These are phyloP conservation scores for Aphaenogaster rudis DNA, from an alignment of 1,140 invertebrate genomes.

Conservation along the genomic window DNA sequence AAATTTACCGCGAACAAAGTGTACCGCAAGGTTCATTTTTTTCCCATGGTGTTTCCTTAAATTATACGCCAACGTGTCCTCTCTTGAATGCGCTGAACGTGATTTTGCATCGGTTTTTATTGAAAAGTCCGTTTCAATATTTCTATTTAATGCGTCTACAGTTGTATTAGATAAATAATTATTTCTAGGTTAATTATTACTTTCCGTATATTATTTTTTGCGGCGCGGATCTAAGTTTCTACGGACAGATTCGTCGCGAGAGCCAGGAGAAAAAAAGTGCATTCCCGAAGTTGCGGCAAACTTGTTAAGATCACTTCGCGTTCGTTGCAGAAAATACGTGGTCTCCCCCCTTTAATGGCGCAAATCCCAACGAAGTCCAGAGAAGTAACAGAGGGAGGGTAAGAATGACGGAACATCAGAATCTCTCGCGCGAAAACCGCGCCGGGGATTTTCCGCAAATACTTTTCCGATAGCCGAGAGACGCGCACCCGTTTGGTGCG, in stretches of 20 bases:
- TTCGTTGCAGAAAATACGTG: background rate
- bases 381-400: slow-evolving; percentile 2
- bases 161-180: slow-evolving; percentile 1
- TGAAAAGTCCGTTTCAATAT: background rate
- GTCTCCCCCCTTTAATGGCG: background rate
- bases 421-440: slow-evolving; percentile 22
- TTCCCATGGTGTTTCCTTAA: background rate
- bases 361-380: slow-evolving; percentile 38
- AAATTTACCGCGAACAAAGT: slow-evolving; percentile 18
- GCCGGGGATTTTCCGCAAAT: slow-evolving; percentile 55
- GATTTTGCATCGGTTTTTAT: background rate
- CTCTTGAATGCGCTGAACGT: background rate
- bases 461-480: slow-evolving; percentile 55
- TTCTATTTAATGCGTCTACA: background rate
- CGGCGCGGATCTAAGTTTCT: background rate
- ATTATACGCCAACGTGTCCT: background rate
- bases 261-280: background rate
- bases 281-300: slow-evolving; percentile 6
- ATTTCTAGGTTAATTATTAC: background rate
- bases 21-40: background rate
- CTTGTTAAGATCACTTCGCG: slow-evolving; percentile 29
- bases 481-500: slow-evolving; percentile 2
- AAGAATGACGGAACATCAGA: slow-evolving; percentile 53
- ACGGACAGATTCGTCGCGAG: background rate
- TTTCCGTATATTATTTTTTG: background rate